Base-by-base conservation (phyloP, 2,113 vertebrate species). In the Nothocercus nigrocapillus region DNA sequence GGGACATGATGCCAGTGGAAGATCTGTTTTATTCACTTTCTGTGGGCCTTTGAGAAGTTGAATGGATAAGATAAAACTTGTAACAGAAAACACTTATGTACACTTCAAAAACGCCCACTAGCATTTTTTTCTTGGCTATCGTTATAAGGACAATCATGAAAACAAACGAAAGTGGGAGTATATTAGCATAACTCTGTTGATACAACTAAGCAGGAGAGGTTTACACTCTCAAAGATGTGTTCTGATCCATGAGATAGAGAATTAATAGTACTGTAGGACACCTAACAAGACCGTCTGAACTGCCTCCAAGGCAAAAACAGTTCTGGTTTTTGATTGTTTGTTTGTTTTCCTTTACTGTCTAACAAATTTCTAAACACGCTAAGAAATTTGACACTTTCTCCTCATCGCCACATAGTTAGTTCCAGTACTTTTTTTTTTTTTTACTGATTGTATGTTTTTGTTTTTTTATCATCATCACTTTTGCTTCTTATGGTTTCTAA, bases 31-130 rank as follows among this genome's bases (percentile, higher is more conserved):
- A 44, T 8, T 66, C 44, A 22, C 15, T 44, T 75, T 67, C 8
- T 45, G 19, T 30, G 36, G 14, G 30, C 15, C 47, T 75, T 81
- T 40, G 63, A 87, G 70, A 53, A 83, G 70, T 73, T 5, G 2
- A 9, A 27, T 34, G n/a, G 0, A 22, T 40, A 42, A 32, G 13
- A 58, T 3, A 42, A 8, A 24, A 30, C 7, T 11, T 34, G 9
- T 20, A 14, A 58, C 17, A 19, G 24, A 54, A 62, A n/a, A 25
- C 3, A 32, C 21, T 44, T 9, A 2, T 7, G 7, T 3, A 1
- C 9, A 18, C n/a, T 74, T 54, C 19, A 61, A 80, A 61, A 53
- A 28, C 6, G 5, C 14, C 42, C 16, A 22, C 5, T 9, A 45
- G 22, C 19, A 61, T 12, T 28, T 30, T 22, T 9, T 8, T 10